Base-by-base conservation (phyloP, 1,140 invertebrate genomes). In the Euura lappo region DNA sequence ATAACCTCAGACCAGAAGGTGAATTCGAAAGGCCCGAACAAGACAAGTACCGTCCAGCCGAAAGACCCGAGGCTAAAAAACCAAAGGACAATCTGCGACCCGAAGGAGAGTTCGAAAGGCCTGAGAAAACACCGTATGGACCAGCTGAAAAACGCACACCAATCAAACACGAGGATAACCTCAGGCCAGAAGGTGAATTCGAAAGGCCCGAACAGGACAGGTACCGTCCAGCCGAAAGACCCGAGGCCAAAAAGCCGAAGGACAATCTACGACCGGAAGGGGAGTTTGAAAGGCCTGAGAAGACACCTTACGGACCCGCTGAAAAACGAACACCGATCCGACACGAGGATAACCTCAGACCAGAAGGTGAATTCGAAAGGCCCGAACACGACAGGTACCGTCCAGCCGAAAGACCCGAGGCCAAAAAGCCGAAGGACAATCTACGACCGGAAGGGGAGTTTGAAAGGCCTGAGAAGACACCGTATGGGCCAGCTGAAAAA, bases 401-500 rank as follows among this genome's bases (percentile, higher is more conserved):
- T 72, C 82, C 86, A 10, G 85, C 81, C 13, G 90, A 91, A 79
- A 84, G 88, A 65, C 87, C 88, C 3, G 78, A 83, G 69, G 84
- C 85, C 65, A 84, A 83, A 51, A 90, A 87, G 76, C 91, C 89
- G 11, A 78, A 85, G 69, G 91, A 92, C 79, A 92, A 92, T 81
- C 78, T 92, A 0, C 87, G 87, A 76, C 85, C 89, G 0, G 92
- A 93, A 84, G 93, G 92, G 69, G 86, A 90, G 11, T 90, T 92
- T 84, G 87, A 90, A 42, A 85, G 86, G 69, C 86, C 85, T 47
- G 81, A 82, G 66, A 85, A 82, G 76, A 69, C 69, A 72, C 81
- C 60, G 51, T 44, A 78, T 13, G 71, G 76, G 5, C 81, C 82
- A 45, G 79, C 77, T 7, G 83, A 84, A 73, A 71, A 72, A 68